Conservation (phyloP, 2,113 vertebrate genomes). For the Oxyruncus cristatus region DNA sequence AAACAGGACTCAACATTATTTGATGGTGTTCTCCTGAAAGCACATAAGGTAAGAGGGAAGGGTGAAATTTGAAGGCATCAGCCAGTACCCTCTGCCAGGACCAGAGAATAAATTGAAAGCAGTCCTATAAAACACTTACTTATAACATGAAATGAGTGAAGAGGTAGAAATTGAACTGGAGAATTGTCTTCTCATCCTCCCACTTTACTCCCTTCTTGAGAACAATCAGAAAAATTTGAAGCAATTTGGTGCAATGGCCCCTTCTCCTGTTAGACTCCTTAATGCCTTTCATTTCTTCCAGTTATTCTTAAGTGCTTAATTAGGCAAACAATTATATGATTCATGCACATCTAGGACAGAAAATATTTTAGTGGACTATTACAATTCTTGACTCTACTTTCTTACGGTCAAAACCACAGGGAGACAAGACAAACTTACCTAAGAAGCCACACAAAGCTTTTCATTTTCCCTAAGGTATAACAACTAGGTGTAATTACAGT, state of each 20-base stretch:
- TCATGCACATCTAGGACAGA: constrained; percentile 8
- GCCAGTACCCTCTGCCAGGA: neutral
- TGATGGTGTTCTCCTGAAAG: neutral
- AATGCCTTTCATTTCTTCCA: constrained; percentile 13
- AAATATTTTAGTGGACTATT: constrained; percentile 36
- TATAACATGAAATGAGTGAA: constrained; percentile 1
- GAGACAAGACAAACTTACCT: constrained; percentile 15
- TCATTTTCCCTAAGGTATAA: neutral
- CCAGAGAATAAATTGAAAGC: neutral
- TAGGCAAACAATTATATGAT: constrained; percentile 41
- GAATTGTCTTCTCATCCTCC: constrained; percentile 27
- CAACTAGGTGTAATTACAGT: neutral
- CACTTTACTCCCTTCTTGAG: constrained; percentile 21
- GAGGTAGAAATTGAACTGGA: constrained; percentile 23
- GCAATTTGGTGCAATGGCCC: neutral
- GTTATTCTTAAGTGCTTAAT: constrained; percentile 27
- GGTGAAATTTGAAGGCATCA: neutral
- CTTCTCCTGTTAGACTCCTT: neutral
- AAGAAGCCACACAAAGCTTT: neutral
- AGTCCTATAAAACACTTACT: neutral
- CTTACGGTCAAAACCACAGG: constrained; percentile 32
- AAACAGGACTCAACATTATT: neutral
- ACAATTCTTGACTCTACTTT: neutral
- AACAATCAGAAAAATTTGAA: constrained; percentile 35
- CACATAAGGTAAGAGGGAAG: neutral